Evolutionary conservation across 2,888 invertebrate genomes (phyloP), one percentile per base, ranked within the genome.

Genomic region (Phymatocera aterrima): DNA sequence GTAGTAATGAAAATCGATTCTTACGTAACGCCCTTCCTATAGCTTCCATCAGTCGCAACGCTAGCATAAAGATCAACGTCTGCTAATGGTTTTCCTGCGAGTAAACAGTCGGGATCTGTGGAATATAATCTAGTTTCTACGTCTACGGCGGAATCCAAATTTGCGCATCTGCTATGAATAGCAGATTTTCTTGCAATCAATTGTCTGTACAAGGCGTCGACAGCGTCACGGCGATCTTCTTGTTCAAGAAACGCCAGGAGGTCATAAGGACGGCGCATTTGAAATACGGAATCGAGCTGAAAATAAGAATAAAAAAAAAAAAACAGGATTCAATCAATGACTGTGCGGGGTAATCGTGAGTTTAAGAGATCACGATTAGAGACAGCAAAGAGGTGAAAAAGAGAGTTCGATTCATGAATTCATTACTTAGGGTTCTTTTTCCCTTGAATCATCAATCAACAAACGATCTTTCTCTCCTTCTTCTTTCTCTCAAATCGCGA

Each of bases 231-330:
- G 31, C 95, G 91, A 54, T 93, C 93, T 86, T 96, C 96, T 91
- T 97, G 96, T 80, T 95, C 95, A 85, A 96, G 90, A 84, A 96
- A 93, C 2, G 95, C 94, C 77, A 96, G 91, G 61, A 97, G 91
- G 88, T 96, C 96, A 86, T 95, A 94, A 0, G 96, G 95, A 37
- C 93, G 92, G 48, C 94, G 93, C 91, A 96, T 91, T 89, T 94
- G 93, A 90, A 95, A 96, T 3, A 95, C 94, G 3, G 96, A 95
- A 85, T 95, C 94, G 84, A 93, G 89, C 96, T 96, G 90, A 79
- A 92, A 91, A 77, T 43, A 15, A 2, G 28, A 12, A 12, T 18
- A 28, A 31, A 31, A 18, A 12, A 10, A 8, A 60, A 6, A 28
- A 57, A 8, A 57, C 3, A 15, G 24, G 21, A 15, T 31, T 15